A percentile compares a stretch with the other conserved stretches of the same genome.
phyloP scores from a whole-genome alignment of 2,888 invertebrate genomes.

The Endotricha flammealis region DNA sequence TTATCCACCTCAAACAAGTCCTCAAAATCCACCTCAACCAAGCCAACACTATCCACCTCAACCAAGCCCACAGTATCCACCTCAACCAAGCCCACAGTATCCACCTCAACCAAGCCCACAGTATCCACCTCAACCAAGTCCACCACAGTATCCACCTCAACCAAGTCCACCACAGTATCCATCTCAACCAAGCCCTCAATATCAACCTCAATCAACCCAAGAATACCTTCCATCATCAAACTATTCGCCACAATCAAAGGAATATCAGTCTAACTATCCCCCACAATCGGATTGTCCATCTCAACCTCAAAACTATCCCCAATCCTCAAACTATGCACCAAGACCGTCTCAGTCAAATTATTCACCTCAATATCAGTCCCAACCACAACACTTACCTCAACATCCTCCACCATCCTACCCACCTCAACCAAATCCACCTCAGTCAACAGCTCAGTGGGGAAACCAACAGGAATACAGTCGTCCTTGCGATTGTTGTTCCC shows the following conservation, averaged over 20 bases:
- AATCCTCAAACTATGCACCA: conserved; percentile 6
- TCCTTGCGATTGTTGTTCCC: conserved; percentile 12
- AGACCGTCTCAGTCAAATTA: no score
- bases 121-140: background rate
- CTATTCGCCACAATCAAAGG: background rate
- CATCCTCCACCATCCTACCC: conserved; percentile 12
- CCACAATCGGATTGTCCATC: conserved; percentile 3
- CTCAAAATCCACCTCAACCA: conserved; percentile 2
- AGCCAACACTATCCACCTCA: conserved; percentile 9
- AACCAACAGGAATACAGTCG: no score
- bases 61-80: background rate
- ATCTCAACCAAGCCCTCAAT: background rate
- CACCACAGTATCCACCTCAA: background rate
- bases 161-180: background rate
- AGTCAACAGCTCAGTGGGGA: conserved; percentile 15
- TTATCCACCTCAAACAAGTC: background rate
- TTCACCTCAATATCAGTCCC: conserved; percentile 15
- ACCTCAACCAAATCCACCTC: conserved; percentile 21
- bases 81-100: background rate
- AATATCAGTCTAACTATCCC: background rate
- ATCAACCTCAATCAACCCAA: background rate
- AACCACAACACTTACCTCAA: conserved; percentile 7
- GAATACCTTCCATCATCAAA: background rate
- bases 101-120: background rate
- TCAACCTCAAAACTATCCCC: conserved; percentile 8